Conservation (phyloP, 2,888 invertebrate genomes). For the Zhengitettix transpicula region DNA sequence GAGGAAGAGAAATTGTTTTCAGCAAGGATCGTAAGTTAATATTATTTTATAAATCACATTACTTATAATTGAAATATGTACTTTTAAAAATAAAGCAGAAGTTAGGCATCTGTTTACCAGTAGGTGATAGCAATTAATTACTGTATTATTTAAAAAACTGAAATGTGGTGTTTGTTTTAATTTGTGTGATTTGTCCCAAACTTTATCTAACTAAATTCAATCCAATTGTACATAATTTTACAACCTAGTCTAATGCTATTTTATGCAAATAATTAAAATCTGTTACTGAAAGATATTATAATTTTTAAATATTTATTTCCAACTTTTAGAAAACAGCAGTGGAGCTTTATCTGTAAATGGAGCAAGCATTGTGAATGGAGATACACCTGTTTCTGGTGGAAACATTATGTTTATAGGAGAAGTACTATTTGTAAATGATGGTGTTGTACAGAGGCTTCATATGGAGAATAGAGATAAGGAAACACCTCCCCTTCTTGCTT, state of each 20-base stretch:
- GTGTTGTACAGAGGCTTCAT: conserved; percentile 40
- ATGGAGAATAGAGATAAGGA: conserved; percentile 46
- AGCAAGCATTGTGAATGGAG: conserved; percentile 39
- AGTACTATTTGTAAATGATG: conserved; percentile 43
- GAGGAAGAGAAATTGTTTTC: conserved; percentile 38
- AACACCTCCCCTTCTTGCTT: conserved; percentile 43
- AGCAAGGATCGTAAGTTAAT: conserved; percentile 35
- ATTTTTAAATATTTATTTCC: too few species aligned
- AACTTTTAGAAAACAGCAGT: too few species aligned
- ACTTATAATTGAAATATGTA: not conserved
- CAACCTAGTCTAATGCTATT: too few species aligned
- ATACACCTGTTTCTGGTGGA: conserved; percentile 39
- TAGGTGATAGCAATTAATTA: not conserved
- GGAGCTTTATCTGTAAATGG: conserved; percentile 34
- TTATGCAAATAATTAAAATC: too few species aligned
- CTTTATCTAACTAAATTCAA: too few species aligned
- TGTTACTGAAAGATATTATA: too few species aligned
- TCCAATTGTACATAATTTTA: too few species aligned
- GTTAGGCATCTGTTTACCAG: not conserved
- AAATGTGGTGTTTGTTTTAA: too few species aligned
- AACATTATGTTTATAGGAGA: conserved; percentile 46
- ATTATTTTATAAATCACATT: conserved; percentile 1
- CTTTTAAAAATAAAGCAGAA: not conserved
- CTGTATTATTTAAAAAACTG: not conserved
- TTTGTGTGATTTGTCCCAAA: too few species aligned